Conservation (phyloP, 1,140 invertebrate species). For the Cotesia chilonis region DNA sequence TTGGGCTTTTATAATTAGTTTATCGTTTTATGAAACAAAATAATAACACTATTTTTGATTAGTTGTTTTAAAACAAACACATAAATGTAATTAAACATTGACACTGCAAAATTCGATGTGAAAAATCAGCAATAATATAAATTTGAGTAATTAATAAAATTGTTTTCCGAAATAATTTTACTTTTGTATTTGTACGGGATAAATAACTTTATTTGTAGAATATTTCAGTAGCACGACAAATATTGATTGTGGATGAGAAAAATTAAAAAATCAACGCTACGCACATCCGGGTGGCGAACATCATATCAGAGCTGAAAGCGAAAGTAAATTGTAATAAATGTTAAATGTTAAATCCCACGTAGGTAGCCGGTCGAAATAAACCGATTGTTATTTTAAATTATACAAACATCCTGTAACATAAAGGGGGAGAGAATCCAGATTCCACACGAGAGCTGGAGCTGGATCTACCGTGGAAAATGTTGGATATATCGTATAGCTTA, state of each 20-base stretch:
- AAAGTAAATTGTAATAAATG: background rate
- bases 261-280: slow-evolving; percentile 11
- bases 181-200: background rate
- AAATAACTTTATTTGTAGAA: background rate
- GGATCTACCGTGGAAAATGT: background rate
- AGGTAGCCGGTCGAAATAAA: background rate
- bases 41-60: no score
- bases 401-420: background rate
- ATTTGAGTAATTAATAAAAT: no score
- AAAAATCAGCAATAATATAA: no score
- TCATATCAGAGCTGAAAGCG: background rate
- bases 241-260: slow-evolving; percentile 7
- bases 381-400: slow-evolving; percentile 11
- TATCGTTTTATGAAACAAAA: no score
- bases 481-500: no score
- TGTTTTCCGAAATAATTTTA: background rate
- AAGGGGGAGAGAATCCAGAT: no score
- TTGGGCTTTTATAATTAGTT: no score
- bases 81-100: no score
- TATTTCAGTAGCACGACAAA: slow-evolving; percentile 16
- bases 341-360: background rate
- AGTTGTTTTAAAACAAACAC: no score
- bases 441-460: no score
- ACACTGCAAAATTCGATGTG: no score
- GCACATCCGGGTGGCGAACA: background rate